Evolutionary conservation across 1,140 invertebrate genomes (phyloP).

Genomic region (Octopus sinensis): DNA sequence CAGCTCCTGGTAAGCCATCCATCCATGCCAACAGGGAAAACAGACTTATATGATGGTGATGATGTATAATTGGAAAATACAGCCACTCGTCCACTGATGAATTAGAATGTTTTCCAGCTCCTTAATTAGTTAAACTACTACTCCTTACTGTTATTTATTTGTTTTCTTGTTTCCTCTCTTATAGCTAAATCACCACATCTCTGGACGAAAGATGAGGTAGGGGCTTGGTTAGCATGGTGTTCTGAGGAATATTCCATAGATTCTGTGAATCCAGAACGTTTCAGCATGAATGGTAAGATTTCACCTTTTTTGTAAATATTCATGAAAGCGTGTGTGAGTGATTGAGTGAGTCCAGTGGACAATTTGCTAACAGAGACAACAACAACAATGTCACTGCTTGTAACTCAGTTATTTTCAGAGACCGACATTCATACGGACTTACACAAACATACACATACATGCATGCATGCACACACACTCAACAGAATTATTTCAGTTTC

Average conservation of each 20-base stretch:
- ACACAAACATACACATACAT: too few relatives aligned
- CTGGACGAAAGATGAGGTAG: conserved; percentile 88
- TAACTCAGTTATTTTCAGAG: too few relatives aligned
- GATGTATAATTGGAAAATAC: neutral
- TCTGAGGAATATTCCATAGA: conserved; percentile 89
- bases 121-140: neutral
- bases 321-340: too few relatives aligned
- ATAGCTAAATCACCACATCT: conserved; percentile 80
- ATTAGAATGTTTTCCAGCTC: neutral
- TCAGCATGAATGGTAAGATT: conserved; percentile 89
- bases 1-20: neutral
- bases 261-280: conserved; percentile 86
- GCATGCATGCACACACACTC: too few relatives aligned
- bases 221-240: conserved; percentile 84
- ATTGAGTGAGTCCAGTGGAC: too few relatives aligned
- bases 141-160: neutral
- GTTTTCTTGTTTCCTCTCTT: conserved; percentile 56
- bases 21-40: neutral
- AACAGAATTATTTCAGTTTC: too few relatives aligned
- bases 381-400: too few relatives aligned
- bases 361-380: too few relatives aligned
- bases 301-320: neutral
- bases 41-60: neutral
- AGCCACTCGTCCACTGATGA: neutral
- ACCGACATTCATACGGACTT: too few relatives aligned